Evolutionary conservation across 2,113 vertebrate genomes (phyloP).

Genomic region (Rhinopomastus cyanomelas): DNA sequence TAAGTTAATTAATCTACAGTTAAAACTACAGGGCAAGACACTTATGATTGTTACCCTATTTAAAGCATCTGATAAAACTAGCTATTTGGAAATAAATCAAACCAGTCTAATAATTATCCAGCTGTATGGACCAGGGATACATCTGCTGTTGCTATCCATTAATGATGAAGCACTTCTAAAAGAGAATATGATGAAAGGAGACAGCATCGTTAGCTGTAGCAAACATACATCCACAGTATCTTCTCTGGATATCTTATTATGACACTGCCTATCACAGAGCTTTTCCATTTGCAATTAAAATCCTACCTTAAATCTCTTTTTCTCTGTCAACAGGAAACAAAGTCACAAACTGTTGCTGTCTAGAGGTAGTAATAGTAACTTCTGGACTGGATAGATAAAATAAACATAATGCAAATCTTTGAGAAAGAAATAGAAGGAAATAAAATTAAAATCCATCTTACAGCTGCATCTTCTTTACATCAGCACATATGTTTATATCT

Average conservation of each 20-base stretch:
- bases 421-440: background rate
- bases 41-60: constrained; percentile 14
- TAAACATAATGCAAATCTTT: background rate
- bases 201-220: background rate
- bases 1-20: constrained; percentile 11
- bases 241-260: background rate
- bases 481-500: background rate
- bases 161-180: background rate
- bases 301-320: background rate
- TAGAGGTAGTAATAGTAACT: background rate
- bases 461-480: background rate
- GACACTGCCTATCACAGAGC: background rate
- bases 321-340: background rate
- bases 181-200: background rate
- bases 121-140: background rate
- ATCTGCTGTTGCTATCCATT: background rate
- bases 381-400: background rate
- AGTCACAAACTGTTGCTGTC: background rate
- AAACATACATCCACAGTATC: background rate
- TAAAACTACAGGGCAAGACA: background rate
- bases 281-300: background rate
- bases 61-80: constrained; percentile 36
- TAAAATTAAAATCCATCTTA: background rate
- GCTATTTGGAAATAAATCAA: constrained; percentile 37
- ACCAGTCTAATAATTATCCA: constrained; percentile 7